A percentile compares a stretch with the other conserved stretches of the same genome.
Evolutionary conservation across 2,888 invertebrate genomes (phyloP).

Genomic region (Spilosoma lubricipeda): DNA sequence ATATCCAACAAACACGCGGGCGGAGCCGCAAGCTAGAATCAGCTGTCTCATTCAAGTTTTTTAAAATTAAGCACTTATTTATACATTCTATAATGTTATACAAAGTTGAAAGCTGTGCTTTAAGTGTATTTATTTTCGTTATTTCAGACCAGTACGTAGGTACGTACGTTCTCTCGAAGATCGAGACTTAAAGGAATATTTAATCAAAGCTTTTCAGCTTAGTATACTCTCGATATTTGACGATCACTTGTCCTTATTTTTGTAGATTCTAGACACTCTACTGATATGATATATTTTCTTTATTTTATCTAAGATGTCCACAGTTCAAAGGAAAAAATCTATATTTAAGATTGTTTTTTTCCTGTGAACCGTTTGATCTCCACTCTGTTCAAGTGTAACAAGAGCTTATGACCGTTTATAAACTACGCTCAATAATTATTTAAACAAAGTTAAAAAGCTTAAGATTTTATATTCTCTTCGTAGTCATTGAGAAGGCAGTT

Average conservation of each 20-base stretch:
- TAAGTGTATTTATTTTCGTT: no score
- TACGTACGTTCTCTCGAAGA: no score
- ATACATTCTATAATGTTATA: not conserved
- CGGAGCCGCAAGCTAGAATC: no score
- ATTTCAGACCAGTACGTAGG: no score
- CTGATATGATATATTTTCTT: slow-evolving; percentile 48
- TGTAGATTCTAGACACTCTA: slow-evolving; percentile 50
- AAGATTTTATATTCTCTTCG: not conserved
- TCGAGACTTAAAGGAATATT: slow-evolving; percentile 17
- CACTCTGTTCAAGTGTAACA: not conserved
- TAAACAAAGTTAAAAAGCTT: no score
- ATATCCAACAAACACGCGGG: no score
- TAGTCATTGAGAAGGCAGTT: not conserved
- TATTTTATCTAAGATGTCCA: no score
- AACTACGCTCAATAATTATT: not conserved
- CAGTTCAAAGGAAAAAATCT: not conserved
- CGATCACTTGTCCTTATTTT: slow-evolving; percentile 52
- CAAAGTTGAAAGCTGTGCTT: not conserved
- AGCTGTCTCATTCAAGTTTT: not conserved
- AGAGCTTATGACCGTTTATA: not conserved
- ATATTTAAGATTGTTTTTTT: not conserved
- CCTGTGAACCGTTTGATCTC: not conserved
- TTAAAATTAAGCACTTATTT: not conserved
- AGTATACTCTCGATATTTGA: slow-evolving; percentile 49
- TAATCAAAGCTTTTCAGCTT: not conserved